A percentile compares a stretch with the other conserved stretches of the same genome.
These are phyloP conservation scores for Agrilus cyanescens DNA, from an alignment of 2,888 invertebrate genomes.

Conservation along the genomic window DNA sequence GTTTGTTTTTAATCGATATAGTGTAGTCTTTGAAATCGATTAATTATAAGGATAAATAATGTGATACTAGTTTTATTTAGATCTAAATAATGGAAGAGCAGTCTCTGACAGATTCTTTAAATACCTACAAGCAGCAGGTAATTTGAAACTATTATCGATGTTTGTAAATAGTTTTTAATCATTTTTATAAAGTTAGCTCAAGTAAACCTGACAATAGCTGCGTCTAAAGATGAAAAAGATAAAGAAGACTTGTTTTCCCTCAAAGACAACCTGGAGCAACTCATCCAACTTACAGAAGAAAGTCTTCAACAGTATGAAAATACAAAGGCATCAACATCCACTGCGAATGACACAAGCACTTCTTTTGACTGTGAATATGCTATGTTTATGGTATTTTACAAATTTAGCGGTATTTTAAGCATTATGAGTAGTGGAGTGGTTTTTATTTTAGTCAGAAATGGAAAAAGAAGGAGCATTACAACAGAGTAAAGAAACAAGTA, in stretches of 20 bases:
- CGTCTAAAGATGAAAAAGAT: conserved; percentile 37
- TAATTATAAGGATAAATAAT: no score
- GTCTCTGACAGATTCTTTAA: conserved; percentile 3
- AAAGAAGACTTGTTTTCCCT: conserved; percentile 47
- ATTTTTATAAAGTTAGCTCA: conserved; percentile 26
- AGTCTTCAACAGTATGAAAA: conserved; percentile 31
- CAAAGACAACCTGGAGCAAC: conserved; percentile 51
- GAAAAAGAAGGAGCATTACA: conserved; percentile 25
- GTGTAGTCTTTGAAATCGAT: no score
- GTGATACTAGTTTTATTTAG: no score
- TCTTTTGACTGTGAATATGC: conserved; percentile 48
- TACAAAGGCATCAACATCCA: conserved; percentile 11
- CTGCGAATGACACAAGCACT: conserved; percentile 16
- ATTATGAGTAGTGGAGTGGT: not conserved
- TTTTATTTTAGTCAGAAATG: conserved; percentile 24
- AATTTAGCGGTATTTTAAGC: not conserved
- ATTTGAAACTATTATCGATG: not conserved
- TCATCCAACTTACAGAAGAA: conserved; percentile 57
- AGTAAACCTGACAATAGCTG: conserved; percentile 47
- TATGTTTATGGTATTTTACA: conserved; percentile 48
- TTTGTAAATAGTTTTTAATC: conserved; percentile 2
- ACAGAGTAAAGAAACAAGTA: conserved; percentile 6
- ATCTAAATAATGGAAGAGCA: conserved; percentile 3
- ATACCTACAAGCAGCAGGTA: conserved; percentile 10
- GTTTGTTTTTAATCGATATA: no score